A percentile compares a stretch with the other conserved stretches of the same genome.
Conservation (phyloP, 2,888 invertebrate species). For the Microplitis manilae region DNA sequence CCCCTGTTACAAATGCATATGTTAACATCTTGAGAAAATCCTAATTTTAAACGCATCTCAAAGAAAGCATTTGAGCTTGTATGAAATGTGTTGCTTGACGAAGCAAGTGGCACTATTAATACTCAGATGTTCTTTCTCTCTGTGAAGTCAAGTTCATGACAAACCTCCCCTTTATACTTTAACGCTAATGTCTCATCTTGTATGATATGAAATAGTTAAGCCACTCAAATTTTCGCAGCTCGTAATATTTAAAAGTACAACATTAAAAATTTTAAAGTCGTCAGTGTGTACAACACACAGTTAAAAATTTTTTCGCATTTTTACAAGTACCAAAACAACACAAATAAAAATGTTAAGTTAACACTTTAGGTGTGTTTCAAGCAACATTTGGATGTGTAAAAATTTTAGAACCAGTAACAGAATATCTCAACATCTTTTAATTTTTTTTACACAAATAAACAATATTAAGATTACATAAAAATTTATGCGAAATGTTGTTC, state of each 20-base stretch:
- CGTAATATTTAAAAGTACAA: conserved; percentile 12
- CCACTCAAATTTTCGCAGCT: conserved; percentile 15
- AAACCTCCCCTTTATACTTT: neutral
- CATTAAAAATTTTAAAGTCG: neutral
- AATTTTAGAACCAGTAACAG: no score
- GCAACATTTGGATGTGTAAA: no score
- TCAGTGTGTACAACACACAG: neutral
- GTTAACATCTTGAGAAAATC: neutral
- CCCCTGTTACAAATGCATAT: neutral
- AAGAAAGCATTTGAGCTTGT: conserved; percentile 4
- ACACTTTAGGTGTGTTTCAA: no score
- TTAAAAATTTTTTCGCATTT: no score
- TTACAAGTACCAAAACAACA: no score
- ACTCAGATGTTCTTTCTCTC: conserved; percentile 3
- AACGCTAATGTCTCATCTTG: neutral
- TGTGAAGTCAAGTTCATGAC: conserved; percentile 26
- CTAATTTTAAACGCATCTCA: conserved; percentile 6
- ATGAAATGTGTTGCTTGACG: neutral
- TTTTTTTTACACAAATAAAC: no score
- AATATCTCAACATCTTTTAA: no score
- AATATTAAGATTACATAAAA: no score
- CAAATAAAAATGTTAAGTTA: no score
- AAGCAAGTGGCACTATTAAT: conserved; percentile 19
- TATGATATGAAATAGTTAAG: neutral
- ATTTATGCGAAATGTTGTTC: no score